Conservation (phyloP, 2,888 invertebrate genomes). For the Boloria euphrosyne region DNA sequence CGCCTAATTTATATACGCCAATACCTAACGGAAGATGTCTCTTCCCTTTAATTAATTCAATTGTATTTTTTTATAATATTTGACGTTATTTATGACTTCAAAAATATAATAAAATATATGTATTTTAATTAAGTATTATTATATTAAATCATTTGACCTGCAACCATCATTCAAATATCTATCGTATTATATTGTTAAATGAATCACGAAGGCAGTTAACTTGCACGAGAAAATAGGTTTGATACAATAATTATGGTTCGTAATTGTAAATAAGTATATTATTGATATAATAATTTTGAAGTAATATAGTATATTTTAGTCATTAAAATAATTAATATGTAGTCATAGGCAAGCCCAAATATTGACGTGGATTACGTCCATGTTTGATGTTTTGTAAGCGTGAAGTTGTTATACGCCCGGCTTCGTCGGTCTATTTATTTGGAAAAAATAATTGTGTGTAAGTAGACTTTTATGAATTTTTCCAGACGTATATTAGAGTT, state of each 20-base stretch:
- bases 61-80: slow-evolving; percentile 47
- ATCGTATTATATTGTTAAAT: neutral
- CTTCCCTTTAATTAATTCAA: slow-evolving; percentile 56
- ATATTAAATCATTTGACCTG: neutral
- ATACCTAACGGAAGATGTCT: slow-evolving; percentile 61
- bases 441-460: too few species aligned
- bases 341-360: slow-evolving; percentile 47
- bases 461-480: too few species aligned
- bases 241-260: slow-evolving; percentile 57
- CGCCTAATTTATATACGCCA: slow-evolving; percentile 28
- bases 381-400: slow-evolving; percentile 47
- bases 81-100: slow-evolving; percentile 41
- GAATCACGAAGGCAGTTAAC: slow-evolving; percentile 20
- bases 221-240: slow-evolving; percentile 60
- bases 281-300: slow-evolving; percentile 67
- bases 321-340: slow-evolving; percentile 49
- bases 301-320: slow-evolving; percentile 49
- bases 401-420: slow-evolving; percentile 43
- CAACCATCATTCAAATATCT: neutral
- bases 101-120: neutral
- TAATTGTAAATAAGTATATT: slow-evolving; percentile 64
- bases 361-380: slow-evolving; percentile 36
- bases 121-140: too few species aligned
- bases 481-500: too few species aligned
- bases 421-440: neutral